Evolutionary conservation across 2,797 vertebrate species (phyloP).

Genomic region (Anolis apletophallus): DNA sequence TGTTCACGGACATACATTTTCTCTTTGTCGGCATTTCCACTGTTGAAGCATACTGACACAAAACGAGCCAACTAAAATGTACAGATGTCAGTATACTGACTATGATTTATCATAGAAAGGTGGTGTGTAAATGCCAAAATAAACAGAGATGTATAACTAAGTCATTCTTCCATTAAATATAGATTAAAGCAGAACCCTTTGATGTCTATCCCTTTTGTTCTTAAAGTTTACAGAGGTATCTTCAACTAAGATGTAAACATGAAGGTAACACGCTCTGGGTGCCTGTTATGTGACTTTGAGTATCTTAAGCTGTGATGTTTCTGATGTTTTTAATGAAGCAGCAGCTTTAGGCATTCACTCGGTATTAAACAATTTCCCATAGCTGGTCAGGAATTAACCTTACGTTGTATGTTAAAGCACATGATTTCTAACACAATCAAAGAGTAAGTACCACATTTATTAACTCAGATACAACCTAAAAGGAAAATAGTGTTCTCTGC

Average conservation of each 20-base stretch:
- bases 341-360: neutral
- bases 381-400: neutral
- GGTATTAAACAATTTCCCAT: conserved; percentile 12
- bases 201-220: conserved; percentile 51
- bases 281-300: conserved; percentile 28
- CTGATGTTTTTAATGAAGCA: neutral
- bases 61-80: conserved; percentile 46
- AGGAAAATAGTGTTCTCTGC: neutral
- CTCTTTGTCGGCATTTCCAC: conserved; percentile 36
- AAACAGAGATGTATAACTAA: conserved; percentile 17
- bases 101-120: conserved; percentile 1
- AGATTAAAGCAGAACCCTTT: conserved; percentile 52
- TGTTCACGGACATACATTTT: neutral
- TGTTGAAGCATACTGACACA: conserved; percentile 23
- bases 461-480: neutral
- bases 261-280: conserved; percentile 38
- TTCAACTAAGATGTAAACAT: conserved; percentile 30
- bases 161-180: conserved; percentile 63
- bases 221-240: conserved; percentile 45
- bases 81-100: conserved; percentile 33
- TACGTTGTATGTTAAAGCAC: neutral
- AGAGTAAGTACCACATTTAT: neutral
- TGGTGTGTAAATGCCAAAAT: neutral
- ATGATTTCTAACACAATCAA: conserved; percentile 6
- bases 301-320: conserved; percentile 30